phyloP scores from a whole-genome alignment of 1,140 invertebrate genomes.

The Amyelois transitella region DNA sequence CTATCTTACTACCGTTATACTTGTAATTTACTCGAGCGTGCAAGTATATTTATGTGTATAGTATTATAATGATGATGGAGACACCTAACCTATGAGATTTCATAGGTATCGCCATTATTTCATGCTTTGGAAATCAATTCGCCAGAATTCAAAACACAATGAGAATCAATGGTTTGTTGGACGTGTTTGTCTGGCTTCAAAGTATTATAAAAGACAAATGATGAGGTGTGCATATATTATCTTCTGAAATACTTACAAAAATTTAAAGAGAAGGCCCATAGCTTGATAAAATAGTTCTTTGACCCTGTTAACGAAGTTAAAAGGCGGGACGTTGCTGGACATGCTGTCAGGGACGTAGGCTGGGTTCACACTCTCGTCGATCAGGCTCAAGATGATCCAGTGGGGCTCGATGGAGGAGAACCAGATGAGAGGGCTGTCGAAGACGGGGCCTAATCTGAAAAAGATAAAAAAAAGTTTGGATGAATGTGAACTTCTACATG shows the following conservation, averaged over 20 bases:
- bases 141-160: no score
- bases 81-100: no score
- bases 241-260: conserved; percentile 35
- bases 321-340: conserved; percentile 18
- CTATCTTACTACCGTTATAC: no score
- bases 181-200: no score
- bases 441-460: conserved; percentile 28
- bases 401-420: conserved; percentile 35
- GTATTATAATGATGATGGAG: no score
- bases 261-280: conserved; percentile 9
- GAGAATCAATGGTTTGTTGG: no score
- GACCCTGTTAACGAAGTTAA: conserved; percentile 26
- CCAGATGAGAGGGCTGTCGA: conserved; percentile 48
- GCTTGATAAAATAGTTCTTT: conserved; percentile 16
- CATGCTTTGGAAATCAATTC: no score
- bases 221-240: no score
- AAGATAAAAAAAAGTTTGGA: not conserved
- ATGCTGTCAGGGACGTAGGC: conserved; percentile 22
- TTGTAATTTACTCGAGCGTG: no score
- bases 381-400: conserved; percentile 26
- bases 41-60: no score
- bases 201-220: no score
- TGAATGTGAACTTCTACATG: not conserved
- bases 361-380: conserved; percentile 39
- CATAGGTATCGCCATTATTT: no score